These are phyloP conservation scores for Gallinago nigripennis DNA, from an alignment of 2,797 vertebrate species.

Conservation along the genomic window DNA sequence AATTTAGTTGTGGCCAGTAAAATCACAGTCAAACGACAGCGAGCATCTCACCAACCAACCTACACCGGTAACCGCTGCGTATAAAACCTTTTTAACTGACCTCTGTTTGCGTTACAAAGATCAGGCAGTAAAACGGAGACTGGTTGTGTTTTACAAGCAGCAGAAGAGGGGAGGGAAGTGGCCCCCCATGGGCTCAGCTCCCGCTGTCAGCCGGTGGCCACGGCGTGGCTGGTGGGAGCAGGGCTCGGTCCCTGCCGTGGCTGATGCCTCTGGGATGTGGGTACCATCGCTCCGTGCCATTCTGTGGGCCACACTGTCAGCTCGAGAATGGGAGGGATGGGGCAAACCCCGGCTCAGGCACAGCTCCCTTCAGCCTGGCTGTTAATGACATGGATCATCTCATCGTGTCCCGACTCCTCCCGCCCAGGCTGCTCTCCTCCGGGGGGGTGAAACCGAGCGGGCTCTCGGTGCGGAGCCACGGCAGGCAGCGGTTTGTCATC, in stretches of 20 bases:
- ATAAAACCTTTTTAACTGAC: conserved; percentile 2
- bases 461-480: fast-evolving
- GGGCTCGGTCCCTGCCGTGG: fast-evolving
- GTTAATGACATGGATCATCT: fast-evolving
- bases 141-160: conserved; percentile 50
- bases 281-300: fast-evolving
- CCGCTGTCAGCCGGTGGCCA: fast-evolving
- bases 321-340: fast-evolving
- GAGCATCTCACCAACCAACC: neutral
- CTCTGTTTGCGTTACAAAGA: conserved; percentile 63
- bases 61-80: neutral
- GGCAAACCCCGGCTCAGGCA: too few species aligned
- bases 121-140: conserved; percentile 49
- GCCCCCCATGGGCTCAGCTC: neutral
- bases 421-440: fast-evolving
- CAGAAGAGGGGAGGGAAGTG: neutral
- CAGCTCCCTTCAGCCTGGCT: neutral
- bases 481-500: neutral
- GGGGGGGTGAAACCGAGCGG: too few species aligned
- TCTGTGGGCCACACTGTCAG: fast-evolving
- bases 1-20: neutral
- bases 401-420: fast-evolving
- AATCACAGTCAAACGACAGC: neutral
- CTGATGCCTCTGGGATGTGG: fast-evolving
- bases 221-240: too few species aligned